Percentiles rank a stretch among this genome's conserved stretches.
Evolutionary conservation across 2,888 invertebrate genomes (phyloP).

Genomic region (Eurytoma californica): DNA sequence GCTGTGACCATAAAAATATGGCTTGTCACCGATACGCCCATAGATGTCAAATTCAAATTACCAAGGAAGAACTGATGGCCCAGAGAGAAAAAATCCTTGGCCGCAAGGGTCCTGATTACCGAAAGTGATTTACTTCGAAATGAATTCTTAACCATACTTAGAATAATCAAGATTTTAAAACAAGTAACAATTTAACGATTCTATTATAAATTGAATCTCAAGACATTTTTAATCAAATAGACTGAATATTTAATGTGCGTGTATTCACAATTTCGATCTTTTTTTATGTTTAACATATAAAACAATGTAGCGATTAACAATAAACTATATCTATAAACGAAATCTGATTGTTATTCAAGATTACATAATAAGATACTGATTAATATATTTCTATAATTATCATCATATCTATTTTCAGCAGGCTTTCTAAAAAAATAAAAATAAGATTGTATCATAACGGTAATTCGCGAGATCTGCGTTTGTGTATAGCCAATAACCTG

Average conservation of each 20-base stretch:
- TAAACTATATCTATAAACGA: conserved; percentile 19
- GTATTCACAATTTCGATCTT: neutral
- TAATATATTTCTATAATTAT: no score
- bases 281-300: neutral
- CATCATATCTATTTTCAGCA: no score
- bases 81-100: conserved; percentile 67
- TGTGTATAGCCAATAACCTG: neutral
- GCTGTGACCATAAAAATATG: conserved; percentile 58
- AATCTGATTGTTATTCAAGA: neutral
- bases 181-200: neutral
- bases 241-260: conserved; percentile 27
- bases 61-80: conserved; percentile 64
- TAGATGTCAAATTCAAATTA: conserved; percentile 71
- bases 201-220: conserved; percentile 10
- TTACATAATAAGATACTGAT: no score
- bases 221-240: conserved; percentile 15
- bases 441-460: neutral
- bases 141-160: neutral
- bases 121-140: conserved; percentile 12
- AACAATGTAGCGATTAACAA: conserved; percentile 14
- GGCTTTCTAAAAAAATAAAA: neutral
- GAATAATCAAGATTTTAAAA: neutral
- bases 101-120: conserved; percentile 62
- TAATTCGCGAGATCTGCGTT: no score
- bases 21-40: conserved; percentile 66